A percentile compares a stretch with the other conserved stretches of the same genome.
Conservation (phyloP, 1,140 invertebrate species). For the Lepidurus couesii region DNA sequence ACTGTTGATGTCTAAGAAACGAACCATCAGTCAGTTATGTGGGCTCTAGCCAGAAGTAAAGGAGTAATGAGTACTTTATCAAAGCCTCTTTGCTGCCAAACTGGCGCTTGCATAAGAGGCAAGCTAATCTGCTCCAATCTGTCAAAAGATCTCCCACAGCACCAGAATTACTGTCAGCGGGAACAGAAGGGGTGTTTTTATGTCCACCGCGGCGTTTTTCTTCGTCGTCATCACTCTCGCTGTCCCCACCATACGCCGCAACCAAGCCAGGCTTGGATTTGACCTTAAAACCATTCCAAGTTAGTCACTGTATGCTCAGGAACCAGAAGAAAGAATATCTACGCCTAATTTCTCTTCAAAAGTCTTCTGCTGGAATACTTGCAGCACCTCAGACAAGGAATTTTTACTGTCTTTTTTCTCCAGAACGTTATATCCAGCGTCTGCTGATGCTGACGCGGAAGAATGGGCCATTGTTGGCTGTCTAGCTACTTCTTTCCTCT, state of each 20-base stretch:
- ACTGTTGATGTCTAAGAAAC: constrained; percentile 67
- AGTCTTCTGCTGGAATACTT: constrained; percentile 32
- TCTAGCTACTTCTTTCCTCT: constrained; percentile 84
- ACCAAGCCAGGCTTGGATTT: constrained; percentile 49
- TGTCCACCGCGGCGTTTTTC: constrained; percentile 42
- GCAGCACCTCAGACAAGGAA: constrained; percentile 29
- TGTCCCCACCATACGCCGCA: constrained; percentile 68
- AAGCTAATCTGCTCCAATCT: constrained; percentile 86
- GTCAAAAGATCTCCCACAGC: constrained; percentile 59
- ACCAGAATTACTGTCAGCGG: constrained; percentile 48
- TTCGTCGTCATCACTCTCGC: constrained; percentile 58
- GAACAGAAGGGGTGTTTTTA: constrained; percentile 36
- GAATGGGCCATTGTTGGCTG: constrained; percentile 43
- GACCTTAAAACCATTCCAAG: background rate
- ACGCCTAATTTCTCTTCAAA: background rate
- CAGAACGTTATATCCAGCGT: constrained; percentile 83
- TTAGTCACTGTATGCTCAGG: too few relatives aligned
- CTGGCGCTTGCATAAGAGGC: constrained; percentile 89
- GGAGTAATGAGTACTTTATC: constrained; percentile 13
- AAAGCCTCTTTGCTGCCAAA: constrained; percentile 33
- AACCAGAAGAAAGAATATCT: background rate
- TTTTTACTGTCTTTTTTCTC: constrained; percentile 53
- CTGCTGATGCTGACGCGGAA: constrained; percentile 54
- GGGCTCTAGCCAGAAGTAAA: background rate
- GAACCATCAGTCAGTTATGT: background rate